Conservation (phyloP, 2,797 vertebrate genomes). For the Serranus cabrilla region DNA sequence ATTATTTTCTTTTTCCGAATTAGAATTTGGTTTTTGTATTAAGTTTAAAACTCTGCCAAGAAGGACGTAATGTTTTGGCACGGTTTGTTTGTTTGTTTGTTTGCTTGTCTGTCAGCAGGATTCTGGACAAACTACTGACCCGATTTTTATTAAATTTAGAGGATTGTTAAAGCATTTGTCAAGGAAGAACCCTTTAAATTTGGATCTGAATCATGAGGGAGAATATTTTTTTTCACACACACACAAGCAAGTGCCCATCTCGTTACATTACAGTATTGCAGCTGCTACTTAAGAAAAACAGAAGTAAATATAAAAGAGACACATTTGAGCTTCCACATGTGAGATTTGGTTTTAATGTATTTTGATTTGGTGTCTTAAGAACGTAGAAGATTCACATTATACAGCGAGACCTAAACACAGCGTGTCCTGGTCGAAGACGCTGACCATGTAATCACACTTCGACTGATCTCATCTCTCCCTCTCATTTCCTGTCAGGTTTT, state of each 20-base stretch:
- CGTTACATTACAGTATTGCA: not conserved
- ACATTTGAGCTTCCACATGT: not conserved
- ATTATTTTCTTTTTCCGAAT: not conserved
- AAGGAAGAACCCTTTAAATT: too few species aligned
- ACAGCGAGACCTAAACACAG: not conserved
- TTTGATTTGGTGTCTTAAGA: not conserved
- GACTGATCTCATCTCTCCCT: not conserved
- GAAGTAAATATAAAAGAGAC: not conserved
- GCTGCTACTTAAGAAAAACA: not conserved
- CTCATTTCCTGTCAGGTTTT: conserved; percentile 6
- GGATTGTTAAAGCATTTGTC: too few species aligned
- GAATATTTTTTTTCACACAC: too few species aligned
- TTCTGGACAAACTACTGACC: too few species aligned
- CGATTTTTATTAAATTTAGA: too few species aligned
- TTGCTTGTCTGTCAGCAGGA: too few species aligned
- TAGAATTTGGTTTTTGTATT: not conserved
- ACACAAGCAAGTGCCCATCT: too few species aligned
- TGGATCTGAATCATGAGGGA: too few species aligned
- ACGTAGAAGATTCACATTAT: not conserved
- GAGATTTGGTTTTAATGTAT: not conserved
- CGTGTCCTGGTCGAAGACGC: not conserved
- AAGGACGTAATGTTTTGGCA: too few species aligned
- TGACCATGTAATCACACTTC: not conserved
- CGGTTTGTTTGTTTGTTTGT: too few species aligned
- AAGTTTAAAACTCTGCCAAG: too few species aligned